phyloP scores from a whole-genome alignment of 2,888 invertebrate species.

The Leptothorax acervorum region DNA sequence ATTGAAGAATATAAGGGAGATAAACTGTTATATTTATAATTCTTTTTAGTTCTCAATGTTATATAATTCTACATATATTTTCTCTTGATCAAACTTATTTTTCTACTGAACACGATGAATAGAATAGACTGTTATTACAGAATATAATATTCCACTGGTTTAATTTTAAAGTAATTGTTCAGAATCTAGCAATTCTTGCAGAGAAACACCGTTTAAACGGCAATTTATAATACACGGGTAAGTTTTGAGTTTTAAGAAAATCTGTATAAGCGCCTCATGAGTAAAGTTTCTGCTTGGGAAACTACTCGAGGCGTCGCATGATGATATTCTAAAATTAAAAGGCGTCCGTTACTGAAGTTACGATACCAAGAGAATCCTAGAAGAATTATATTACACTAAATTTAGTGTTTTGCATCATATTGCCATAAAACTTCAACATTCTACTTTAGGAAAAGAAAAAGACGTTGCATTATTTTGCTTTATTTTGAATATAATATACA shows the following conservation, averaged over 20 bases:
- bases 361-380: conserved; percentile 29
- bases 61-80: background rate
- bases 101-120: background rate
- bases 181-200: conserved; percentile 3
- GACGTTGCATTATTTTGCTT: background rate
- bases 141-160: background rate
- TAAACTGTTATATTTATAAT: background rate
- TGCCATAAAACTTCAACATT: conserved; percentile 18
- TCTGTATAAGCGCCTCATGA: conserved; percentile 37
- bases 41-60: background rate
- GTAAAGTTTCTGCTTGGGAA: conserved; percentile 37
- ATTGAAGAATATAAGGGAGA: background rate
- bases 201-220: conserved; percentile 10
- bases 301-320: conserved; percentile 30
- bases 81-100: background rate
- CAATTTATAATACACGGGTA: conserved; percentile 37
- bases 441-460: background rate
- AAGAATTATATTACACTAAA: conserved; percentile 20
- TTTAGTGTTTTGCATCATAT: conserved; percentile 24
- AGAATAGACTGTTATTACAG: background rate
- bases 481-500: background rate
- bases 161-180: background rate
- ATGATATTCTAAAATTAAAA: conserved; percentile 48
- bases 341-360: conserved; percentile 37
- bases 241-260: conserved; percentile 41